Conservation (phyloP, 2,888 invertebrate genomes). For the Osmoderma eremita region DNA sequence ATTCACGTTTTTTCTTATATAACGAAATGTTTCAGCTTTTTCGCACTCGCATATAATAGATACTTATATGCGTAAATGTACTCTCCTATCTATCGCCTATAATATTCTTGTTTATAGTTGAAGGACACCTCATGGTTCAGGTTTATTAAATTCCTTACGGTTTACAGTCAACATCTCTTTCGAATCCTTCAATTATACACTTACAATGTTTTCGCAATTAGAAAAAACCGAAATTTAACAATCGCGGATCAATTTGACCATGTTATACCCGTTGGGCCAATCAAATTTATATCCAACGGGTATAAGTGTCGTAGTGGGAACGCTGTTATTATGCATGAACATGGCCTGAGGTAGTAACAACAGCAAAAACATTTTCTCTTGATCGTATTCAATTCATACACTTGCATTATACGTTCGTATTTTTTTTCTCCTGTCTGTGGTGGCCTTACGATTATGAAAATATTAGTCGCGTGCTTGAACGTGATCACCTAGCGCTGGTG, state of each 20-base stretch:
- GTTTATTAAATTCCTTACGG: not conserved
- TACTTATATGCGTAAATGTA: slow-evolving; percentile 11
- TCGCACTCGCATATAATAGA: slow-evolving; percentile 1
- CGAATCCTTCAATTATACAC: too few relatives aligned
- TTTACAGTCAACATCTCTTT: too few relatives aligned
- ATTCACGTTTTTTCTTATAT: slow-evolving; percentile 33
- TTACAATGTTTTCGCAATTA: too few relatives aligned
- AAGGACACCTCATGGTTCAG: slow-evolving; percentile 25
- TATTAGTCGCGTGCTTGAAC: slow-evolving; percentile 20
- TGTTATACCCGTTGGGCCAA: slow-evolving; percentile 7
- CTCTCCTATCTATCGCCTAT: not conserved
- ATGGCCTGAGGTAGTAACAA: slow-evolving; percentile 7
- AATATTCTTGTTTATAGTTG: slow-evolving; percentile 28
- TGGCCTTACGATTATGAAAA: slow-evolving; percentile 29
- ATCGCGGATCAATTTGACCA: not conserved
- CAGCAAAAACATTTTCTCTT: slow-evolving; percentile 12
- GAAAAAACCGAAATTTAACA: too few relatives aligned
- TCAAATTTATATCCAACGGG: slow-evolving; percentile 18
- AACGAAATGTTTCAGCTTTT: slow-evolving; percentile 26
- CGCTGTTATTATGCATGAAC: slow-evolving; percentile 14
- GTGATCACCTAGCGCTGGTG: slow-evolving; percentile 16
- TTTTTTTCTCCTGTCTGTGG: not conserved
- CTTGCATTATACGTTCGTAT: too few relatives aligned
- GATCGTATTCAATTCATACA: slow-evolving; percentile 12
- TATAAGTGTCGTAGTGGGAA: not conserved